Conservation (phyloP, 2,888 invertebrate genomes). For the Chrysina gloriosa region DNA sequence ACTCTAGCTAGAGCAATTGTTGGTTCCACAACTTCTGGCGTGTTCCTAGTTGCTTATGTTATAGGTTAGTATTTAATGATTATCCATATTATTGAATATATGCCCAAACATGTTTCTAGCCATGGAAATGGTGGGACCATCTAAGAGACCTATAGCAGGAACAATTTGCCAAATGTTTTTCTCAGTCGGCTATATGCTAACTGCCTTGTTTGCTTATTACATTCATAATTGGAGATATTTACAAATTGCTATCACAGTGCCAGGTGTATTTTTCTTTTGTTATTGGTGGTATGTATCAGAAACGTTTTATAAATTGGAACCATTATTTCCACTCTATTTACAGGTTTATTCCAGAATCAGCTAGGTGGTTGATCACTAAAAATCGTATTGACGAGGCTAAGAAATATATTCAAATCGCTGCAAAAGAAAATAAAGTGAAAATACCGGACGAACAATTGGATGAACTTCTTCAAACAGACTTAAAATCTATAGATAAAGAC, state of each 20-base stretch:
- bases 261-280: conserved; percentile 74
- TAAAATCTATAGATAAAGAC: conserved; percentile 58
- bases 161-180: conserved; percentile 81
- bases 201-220: conserved; percentile 75
- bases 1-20: conserved; percentile 74
- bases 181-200: conserved; percentile 77
- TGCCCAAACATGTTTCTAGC: conserved; percentile 60
- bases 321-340: too few relatives aligned
- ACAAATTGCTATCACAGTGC: conserved; percentile 77
- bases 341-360: conserved; percentile 79
- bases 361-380: conserved; percentile 77
- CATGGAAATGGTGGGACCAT: conserved; percentile 79
- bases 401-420: conserved; percentile 71
- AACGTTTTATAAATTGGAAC: not conserved
- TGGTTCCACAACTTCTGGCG: conserved; percentile 80
- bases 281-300: conserved; percentile 72
- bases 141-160: conserved; percentile 75
- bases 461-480: conserved; percentile 66
- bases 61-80: conserved; percentile 70
- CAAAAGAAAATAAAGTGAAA: conserved; percentile 73
- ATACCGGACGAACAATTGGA: conserved; percentile 69
- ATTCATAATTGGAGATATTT: conserved; percentile 77
- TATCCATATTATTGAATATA: not conserved
- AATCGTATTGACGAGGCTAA: conserved; percentile 73
- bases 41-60: conserved; percentile 82